Base-by-base conservation (phyloP, 2,888 invertebrate species). In the Leptinotarsa haldemani region DNA sequence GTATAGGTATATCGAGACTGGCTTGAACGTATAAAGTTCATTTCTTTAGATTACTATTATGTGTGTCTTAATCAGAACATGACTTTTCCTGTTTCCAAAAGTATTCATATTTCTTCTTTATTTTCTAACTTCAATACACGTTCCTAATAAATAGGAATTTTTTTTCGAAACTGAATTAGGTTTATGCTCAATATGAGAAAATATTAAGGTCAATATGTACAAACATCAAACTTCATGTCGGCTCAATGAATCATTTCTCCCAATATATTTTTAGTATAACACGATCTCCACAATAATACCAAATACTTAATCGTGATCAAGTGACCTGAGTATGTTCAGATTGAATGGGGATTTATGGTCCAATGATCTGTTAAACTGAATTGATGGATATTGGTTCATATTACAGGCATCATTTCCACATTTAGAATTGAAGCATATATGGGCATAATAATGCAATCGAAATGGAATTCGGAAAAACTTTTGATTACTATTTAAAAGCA, bases 341-440 rank as follows among this genome's bases (percentile, higher is more conserved):
- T 67, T 67, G n/a, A 67, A 53, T 25, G 9, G 52, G 67, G 67
- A 67, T 67, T 67, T 53, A 67, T 67, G 40, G 67, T 47, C n/a
- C 18, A 15, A 18, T 67, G 67, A 50, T 50, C 52, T n/a, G 67
- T 40, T 67, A 30, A 67, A 53, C 67, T 53, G 18, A 67, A 67
- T 53, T 67, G 67, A 67, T 67, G 67, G 67, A 67, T 67, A 67
- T 53, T 67, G 67, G 67, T 67, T 40, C 18, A 40, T 53, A 67
- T 67, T 52, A 67, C 40, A 9, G 40, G 40, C 67, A 67, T 67
- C 67, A 40, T 22, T 67, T 67, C 13, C 25, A 52, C 30, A 53
- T 67, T 20, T 53, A 16, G 18, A 22, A 18, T 40, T 30, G 25
- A 53, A 50, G 53, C 50, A 67, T 30, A 53, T 67, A 22, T 50